phyloP scores from a whole-genome alignment of 2,113 vertebrate genomes.

The Chionodraco myersi region DNA sequence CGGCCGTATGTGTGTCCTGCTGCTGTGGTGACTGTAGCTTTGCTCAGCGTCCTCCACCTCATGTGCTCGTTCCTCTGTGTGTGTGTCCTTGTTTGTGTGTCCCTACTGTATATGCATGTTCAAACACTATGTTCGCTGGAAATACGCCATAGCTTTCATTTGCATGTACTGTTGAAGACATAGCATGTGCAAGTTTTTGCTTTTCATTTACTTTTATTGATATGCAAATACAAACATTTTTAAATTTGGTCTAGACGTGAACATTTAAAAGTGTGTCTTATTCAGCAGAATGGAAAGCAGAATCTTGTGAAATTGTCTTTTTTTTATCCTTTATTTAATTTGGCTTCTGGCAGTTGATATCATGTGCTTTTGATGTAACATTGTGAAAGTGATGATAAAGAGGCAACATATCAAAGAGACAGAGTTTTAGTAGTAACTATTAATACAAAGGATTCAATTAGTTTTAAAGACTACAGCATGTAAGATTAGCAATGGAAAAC shows the following conservation, averaged over 20 bases:
- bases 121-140: conserved; percentile 14
- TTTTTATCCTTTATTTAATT: not conserved
- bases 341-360: conserved; percentile 28
- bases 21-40: conserved; percentile 48
- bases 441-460: not conserved
- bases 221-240: not conserved
- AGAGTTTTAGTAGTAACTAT: not conserved
- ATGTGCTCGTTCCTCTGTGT: conserved; percentile 26
- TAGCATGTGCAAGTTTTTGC: conserved; percentile 46
- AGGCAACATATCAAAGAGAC: conserved; percentile 53
- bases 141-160: conserved; percentile 11
- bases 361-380: conserved; percentile 26
- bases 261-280: not conserved
- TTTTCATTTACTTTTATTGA: conserved; percentile 47
- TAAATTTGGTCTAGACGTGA: not conserved
- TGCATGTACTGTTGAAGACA: conserved; percentile 38
- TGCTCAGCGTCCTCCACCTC: conserved; percentile 52
- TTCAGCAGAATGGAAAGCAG: conserved; percentile 46
- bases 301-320: conserved; percentile 25
- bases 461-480: not conserved
- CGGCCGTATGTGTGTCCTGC: conserved; percentile 59
- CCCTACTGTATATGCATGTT: conserved; percentile 22
- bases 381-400: conserved; percentile 24
- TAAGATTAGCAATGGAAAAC: not conserved
- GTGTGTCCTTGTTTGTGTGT: conserved; percentile 25